phyloP scores from a whole-genome alignment of 2,113 vertebrate genomes.

The Sardina pilchardus region DNA sequence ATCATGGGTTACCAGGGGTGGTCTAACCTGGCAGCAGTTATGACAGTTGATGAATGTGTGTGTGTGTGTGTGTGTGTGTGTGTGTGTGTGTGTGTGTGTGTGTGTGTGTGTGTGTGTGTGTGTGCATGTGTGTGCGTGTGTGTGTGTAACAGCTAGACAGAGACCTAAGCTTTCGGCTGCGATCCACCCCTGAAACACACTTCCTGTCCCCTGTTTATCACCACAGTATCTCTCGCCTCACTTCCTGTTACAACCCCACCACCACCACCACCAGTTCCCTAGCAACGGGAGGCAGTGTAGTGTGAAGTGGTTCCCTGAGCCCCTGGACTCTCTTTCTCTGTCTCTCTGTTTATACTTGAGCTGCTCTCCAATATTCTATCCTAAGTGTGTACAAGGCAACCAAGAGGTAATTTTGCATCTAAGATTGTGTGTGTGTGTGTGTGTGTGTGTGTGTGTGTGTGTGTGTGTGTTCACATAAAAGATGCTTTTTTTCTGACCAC shows the following conservation, averaged over 20 bases:
- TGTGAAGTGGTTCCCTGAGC: slow-evolving; percentile 40
- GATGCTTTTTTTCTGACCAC: neutral
- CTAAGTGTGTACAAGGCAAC: neutral
- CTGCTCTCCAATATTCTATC: neutral
- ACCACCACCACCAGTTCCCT: slow-evolving; percentile 54
- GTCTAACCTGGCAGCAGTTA: neutral
- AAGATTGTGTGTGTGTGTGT: neutral
- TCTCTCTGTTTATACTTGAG: neutral
- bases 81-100: neutral
- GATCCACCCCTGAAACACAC: slow-evolving; percentile 63
- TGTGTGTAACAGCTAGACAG: neutral
- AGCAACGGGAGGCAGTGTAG: slow-evolving; percentile 67
- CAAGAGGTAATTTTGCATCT: neutral
- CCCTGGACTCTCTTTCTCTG: neutral
- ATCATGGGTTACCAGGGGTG: neutral
- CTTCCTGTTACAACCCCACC: slow-evolving; percentile 65
- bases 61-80: slow-evolving; percentile 17
- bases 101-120: slow-evolving; percentile 20
- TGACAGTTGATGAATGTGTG: neutral
- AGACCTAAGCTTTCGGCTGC: slow-evolving; percentile 55
- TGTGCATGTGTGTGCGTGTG: neutral
- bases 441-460: neutral
- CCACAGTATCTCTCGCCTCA: slow-evolving; percentile 65
- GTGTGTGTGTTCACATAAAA: neutral
- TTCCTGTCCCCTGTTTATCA: slow-evolving; percentile 77